These are phyloP conservation scores for Boloria euphrosyne DNA, from an alignment of 2,888 invertebrate genomes.

Conservation along the genomic window DNA sequence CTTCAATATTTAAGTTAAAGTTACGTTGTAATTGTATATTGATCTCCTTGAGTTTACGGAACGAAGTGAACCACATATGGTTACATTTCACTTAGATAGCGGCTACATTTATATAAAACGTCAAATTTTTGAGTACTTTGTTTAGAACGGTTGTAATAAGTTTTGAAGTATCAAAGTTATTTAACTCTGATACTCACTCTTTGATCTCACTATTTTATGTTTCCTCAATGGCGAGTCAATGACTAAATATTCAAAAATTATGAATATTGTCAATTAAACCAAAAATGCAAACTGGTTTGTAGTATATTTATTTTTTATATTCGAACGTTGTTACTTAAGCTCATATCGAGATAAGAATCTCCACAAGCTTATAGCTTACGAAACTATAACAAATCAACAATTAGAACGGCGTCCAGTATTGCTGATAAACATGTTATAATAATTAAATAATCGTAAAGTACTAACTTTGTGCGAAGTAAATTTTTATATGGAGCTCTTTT, in stretches of 20 bases:
- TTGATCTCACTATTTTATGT: too few relatives aligned
- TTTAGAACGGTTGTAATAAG: too few relatives aligned
- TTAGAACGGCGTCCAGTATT: slow-evolving; percentile 53
- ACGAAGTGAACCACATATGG: slow-evolving; percentile 54
- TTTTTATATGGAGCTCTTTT: too few relatives aligned
- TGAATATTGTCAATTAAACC: neutral
- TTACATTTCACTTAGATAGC: slow-evolving; percentile 8
- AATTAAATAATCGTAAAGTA: slow-evolving; percentile 17
- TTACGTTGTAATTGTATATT: slow-evolving; percentile 61
- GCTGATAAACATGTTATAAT: neutral
- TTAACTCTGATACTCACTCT: too few relatives aligned
- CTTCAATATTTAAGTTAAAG: slow-evolving; percentile 45
- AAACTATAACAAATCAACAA: slow-evolving; percentile 61
- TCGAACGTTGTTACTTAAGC: slow-evolving; percentile 9
- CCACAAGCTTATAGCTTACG: slow-evolving; percentile 51
- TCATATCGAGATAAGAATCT: slow-evolving; percentile 30
- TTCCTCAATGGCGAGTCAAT: too few relatives aligned
- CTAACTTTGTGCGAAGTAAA: neutral
- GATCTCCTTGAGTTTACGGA: slow-evolving; percentile 75
- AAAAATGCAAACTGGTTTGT: slow-evolving; percentile 1
- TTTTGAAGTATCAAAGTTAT: too few relatives aligned
- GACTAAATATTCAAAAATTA: too few relatives aligned
- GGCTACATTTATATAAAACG: slow-evolving; percentile 10
- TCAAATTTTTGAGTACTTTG: too few relatives aligned
- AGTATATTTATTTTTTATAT: slow-evolving; percentile 2